Percentiles rank a stretch among this genome's conserved stretches.
Conservation (phyloP, 2,888 invertebrate genomes). For the Microplitis manilae region DNA sequence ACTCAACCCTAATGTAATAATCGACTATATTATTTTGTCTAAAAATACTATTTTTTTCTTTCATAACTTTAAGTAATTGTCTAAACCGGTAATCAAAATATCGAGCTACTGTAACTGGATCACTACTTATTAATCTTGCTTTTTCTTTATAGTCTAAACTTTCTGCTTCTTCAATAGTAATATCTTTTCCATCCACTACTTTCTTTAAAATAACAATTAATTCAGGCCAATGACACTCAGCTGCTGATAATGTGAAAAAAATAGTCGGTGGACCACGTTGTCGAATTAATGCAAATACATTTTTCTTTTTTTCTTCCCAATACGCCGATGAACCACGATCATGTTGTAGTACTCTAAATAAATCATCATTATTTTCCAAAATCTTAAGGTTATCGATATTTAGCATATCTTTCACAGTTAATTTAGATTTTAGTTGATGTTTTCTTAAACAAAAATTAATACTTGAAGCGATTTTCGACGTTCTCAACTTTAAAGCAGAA, state of each 20-base stretch:
- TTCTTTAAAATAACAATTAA: neutral
- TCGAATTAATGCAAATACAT: no score
- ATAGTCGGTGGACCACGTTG: neutral
- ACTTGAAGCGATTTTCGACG: no score
- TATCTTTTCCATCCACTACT: neutral
- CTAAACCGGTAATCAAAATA: neutral
- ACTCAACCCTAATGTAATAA: neutral
- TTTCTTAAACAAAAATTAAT: no score
- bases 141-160: neutral
- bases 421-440: neutral
- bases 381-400: neutral
- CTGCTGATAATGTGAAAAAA: neutral
- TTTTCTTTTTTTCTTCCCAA: no score
- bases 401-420: slow-evolving; percentile 2
- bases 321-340: no score
- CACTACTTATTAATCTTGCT: neutral
- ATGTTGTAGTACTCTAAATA: no score
- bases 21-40: neutral
- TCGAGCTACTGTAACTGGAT: neutral
- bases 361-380: no score
- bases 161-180: neutral
- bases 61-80: neutral
- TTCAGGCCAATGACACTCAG: neutral
- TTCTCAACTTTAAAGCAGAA: neutral
- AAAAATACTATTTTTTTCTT: neutral